Conservation (phyloP, 1,140 invertebrate genomes). For the Plodia interpunctella region DNA sequence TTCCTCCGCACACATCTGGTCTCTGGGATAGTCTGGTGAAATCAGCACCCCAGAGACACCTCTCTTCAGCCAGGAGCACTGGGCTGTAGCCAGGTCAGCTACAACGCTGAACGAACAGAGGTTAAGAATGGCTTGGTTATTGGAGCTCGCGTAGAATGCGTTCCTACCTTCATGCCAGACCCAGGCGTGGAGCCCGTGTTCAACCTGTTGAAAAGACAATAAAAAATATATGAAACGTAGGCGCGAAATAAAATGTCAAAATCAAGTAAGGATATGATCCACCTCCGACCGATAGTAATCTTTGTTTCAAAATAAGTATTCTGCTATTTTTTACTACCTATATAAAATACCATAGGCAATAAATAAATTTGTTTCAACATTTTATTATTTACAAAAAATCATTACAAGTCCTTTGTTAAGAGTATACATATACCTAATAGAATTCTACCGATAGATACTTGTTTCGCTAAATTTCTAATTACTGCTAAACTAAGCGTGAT, state of each 20-base stretch:
- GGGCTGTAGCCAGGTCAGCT: slow-evolving; percentile 38
- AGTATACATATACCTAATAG: no score
- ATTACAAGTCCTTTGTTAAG: no score
- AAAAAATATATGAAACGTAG: slow-evolving; percentile 8
- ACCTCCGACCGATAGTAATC: no score
- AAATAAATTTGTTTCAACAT: no score
- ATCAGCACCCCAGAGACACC: slow-evolving; percentile 50
- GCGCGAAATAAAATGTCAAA: no score
- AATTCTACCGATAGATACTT: no score
- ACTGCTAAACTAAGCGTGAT: not conserved
- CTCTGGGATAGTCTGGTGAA: slow-evolving; percentile 37
- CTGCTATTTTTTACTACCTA: no score
- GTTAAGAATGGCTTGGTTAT: slow-evolving; percentile 50
- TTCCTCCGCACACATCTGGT: slow-evolving; percentile 40
- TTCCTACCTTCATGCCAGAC: slow-evolving; percentile 41
- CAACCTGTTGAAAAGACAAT: slow-evolving; percentile 18
- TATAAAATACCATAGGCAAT: no score
- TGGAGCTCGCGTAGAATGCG: slow-evolving; percentile 35
- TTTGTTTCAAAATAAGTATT: no score
- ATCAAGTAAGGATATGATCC: no score
- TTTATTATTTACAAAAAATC: no score
- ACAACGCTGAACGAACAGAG: slow-evolving; percentile 45
- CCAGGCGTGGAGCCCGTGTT: slow-evolving; percentile 35
- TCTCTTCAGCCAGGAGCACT: slow-evolving; percentile 53
- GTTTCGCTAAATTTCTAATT: no score